These are phyloP conservation scores for Patella ulyssiponensis DNA, from an alignment of 2,888 invertebrate genomes.

Conservation along the genomic window DNA sequence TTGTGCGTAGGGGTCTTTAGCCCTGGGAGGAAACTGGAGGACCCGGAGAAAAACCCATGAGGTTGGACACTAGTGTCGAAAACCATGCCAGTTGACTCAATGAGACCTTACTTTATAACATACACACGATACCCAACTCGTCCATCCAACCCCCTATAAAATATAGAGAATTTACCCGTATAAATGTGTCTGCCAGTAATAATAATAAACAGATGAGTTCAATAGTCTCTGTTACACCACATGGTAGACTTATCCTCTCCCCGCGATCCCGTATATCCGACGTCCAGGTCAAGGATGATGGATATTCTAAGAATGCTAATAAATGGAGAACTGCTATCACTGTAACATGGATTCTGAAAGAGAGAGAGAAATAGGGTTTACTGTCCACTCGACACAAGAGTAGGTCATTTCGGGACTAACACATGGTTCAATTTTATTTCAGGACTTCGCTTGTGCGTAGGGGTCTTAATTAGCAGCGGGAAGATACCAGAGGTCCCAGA, in stretches of 20 bases:
- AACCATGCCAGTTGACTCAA: too few relatives aligned
- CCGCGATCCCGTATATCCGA: slow-evolving; percentile 57
- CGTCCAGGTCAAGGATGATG: slow-evolving; percentile 66
- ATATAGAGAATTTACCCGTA: slow-evolving; percentile 50
- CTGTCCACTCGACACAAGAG: too few relatives aligned
- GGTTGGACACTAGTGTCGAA: too few relatives aligned
- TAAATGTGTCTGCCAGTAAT: slow-evolving; percentile 54
- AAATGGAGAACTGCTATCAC: slow-evolving; percentile 63
- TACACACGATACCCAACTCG: too few relatives aligned
- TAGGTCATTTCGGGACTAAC: too few relatives aligned
- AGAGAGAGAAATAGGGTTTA: neutral
- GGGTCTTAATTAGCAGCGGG: too few relatives aligned
- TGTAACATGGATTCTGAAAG: slow-evolving; percentile 54
- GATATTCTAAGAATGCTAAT: slow-evolving; percentile 68
- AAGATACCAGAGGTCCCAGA: too few relatives aligned
- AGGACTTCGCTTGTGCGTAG: too few relatives aligned
- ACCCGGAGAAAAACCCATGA: too few relatives aligned
- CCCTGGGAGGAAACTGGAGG: too few relatives aligned
- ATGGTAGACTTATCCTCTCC: slow-evolving; percentile 50
- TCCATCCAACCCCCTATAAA: neutral
- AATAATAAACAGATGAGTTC: slow-evolving; percentile 63
- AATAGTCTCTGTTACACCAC: slow-evolving; percentile 62
- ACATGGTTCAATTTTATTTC: too few relatives aligned
- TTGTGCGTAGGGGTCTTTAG: too few relatives aligned
- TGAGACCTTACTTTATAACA: neutral